Evolutionary conservation across 2,888 invertebrate species (phyloP).

Genomic region (Synanthedon andrenaeformis): DNA sequence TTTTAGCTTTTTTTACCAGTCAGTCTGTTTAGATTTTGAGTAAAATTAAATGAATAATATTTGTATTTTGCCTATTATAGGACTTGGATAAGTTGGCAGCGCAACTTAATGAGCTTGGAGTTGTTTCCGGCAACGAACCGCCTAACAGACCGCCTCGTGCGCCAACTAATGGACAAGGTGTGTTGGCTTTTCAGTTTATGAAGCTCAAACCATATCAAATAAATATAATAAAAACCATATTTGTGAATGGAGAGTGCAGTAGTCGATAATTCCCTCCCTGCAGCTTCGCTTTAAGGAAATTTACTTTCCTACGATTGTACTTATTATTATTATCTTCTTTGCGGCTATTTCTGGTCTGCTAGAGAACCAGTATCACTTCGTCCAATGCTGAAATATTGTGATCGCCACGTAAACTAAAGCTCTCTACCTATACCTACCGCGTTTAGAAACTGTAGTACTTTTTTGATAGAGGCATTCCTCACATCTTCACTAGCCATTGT

Average conservation of each 20-base stretch:
- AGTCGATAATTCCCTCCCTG: no score
- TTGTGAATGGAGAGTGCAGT: neutral
- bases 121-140: conserved; percentile 80
- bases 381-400: no score
- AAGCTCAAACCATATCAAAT: no score
- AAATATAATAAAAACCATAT: neutral
- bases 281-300: neutral
- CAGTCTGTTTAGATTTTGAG: neutral
- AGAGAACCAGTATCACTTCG: no score
- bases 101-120: conserved; percentile 94
- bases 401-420: no score
- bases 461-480: no score
- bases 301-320: neutral
- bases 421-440: no score
- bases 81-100: conserved; percentile 97
- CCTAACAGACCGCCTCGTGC: conserved; percentile 63
- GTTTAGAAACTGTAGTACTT: no score
- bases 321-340: no score
- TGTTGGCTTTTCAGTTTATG: neutral
- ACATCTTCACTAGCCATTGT: no score
- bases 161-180: conserved; percentile 62
- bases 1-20: conserved; percentile 18
- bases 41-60: neutral
- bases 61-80: conserved; percentile 60
- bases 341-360: no score